A percentile compares a stretch with the other conserved stretches of the same genome.
Conservation (phyloP, 1,140 invertebrate species). For the Brachionus asplanchnoidis region DNA sequence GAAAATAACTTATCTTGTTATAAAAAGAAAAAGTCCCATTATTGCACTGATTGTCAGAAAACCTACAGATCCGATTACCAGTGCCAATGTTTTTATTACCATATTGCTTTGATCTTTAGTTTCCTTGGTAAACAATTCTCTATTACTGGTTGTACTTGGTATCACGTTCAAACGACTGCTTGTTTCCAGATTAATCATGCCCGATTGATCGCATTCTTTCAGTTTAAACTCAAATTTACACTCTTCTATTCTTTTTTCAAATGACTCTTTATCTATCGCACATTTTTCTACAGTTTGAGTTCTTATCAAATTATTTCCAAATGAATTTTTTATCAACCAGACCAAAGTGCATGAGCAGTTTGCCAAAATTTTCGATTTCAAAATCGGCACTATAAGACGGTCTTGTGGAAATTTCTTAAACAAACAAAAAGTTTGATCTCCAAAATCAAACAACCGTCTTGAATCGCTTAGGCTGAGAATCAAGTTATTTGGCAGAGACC, state of each 20-base stretch:
- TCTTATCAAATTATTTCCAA: background rate
- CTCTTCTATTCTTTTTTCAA: background rate
- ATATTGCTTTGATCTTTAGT: background rate
- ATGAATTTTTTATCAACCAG: constrained; percentile 5
- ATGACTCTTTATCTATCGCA: background rate
- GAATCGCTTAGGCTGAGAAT: background rate
- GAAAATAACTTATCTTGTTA: background rate
- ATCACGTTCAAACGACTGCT: background rate
- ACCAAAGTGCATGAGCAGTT: background rate
- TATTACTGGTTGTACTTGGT: background rate
- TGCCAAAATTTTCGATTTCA: background rate
- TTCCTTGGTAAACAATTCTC: background rate
- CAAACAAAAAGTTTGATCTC: background rate
- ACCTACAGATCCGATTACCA: background rate
- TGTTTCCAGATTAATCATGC: background rate
- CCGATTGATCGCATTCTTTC: background rate
- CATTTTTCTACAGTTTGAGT: background rate
- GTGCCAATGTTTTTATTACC: background rate
- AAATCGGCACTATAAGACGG: background rate
- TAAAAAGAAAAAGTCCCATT: constrained; percentile 24
- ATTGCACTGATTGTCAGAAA: constrained; percentile 16
- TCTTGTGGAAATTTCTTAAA: constrained; percentile 1
- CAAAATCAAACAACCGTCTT: background rate
- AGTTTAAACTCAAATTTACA: background rate
- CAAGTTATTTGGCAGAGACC: background rate